Conservation (phyloP, 2,113 vertebrate species). For the Laticauda colubrina region DNA sequence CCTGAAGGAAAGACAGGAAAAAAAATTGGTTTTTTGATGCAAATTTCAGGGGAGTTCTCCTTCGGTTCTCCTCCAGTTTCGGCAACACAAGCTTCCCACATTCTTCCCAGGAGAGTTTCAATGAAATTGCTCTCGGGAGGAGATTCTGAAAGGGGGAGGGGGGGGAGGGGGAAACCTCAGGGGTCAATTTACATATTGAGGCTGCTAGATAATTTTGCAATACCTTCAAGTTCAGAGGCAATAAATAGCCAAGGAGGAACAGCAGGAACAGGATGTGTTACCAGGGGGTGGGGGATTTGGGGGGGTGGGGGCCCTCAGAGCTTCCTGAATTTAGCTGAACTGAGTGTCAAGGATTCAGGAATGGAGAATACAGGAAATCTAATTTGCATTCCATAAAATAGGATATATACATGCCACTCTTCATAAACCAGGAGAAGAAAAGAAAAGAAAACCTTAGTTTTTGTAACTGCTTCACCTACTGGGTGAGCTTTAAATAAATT, state of each 20-base stretch:
- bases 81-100: background rate
- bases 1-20: background rate
- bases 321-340: background rate
- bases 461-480: background rate
- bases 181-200: background rate
- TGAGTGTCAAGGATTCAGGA: background rate
- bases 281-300: too few relatives aligned
- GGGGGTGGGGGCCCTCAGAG: background rate
- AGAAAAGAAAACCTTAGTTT: background rate
- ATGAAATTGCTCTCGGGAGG: background rate
- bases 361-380: background rate
- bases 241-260: background rate
- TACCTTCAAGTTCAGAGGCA: background rate
- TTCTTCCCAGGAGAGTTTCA: background rate
- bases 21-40: background rate
- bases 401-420: background rate
- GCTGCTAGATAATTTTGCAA: background rate
- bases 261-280: background rate
- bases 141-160: background rate
- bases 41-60: background rate
- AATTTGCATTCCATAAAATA: background rate
- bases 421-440: background rate
- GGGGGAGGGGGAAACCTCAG: background rate
- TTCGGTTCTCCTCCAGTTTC: too few relatives aligned
- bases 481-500: background rate